phyloP scores from a whole-genome alignment of 1,140 invertebrate species.

The Papilio dardanus region DNA sequence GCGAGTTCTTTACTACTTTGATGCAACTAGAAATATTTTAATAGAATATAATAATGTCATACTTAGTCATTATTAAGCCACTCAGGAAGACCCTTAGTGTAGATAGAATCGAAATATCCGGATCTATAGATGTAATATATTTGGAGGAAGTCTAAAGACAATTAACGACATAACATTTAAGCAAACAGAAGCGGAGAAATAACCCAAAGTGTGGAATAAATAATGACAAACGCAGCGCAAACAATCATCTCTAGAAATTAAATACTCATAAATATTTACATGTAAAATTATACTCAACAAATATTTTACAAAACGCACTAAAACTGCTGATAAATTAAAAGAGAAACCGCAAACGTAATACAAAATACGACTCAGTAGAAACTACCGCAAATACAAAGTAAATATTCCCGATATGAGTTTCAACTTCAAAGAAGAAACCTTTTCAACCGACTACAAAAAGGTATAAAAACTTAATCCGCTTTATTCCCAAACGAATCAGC shows the following conservation, averaged over 20 bases:
- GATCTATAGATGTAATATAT: neutral
- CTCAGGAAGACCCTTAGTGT: neutral
- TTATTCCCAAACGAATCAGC: too few species aligned
- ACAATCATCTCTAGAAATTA: neutral
- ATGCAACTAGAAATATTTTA: neutral
- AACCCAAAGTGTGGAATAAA: neutral
- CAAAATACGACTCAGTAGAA: neutral
- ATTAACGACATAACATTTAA: neutral
- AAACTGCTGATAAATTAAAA: neutral
- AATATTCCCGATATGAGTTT: neutral
- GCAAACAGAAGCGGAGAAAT: neutral
- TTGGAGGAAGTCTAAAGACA: neutral
- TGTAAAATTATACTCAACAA: neutral
- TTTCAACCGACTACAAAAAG: too few species aligned
- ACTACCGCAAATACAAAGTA: neutral
- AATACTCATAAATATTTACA: slow-evolving; percentile 6
- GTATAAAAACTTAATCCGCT: too few species aligned
- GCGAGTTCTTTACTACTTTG: neutral
- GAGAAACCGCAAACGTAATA: neutral
- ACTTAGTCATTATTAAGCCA: too few species aligned
- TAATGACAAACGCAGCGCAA: neutral
- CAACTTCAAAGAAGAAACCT: neutral
- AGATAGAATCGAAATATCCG: neutral
- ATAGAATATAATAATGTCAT: neutral
- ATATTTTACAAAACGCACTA: neutral